phyloP scores from a whole-genome alignment of 2,888 invertebrate genomes.

The Theodoxus fluviatilis region DNA sequence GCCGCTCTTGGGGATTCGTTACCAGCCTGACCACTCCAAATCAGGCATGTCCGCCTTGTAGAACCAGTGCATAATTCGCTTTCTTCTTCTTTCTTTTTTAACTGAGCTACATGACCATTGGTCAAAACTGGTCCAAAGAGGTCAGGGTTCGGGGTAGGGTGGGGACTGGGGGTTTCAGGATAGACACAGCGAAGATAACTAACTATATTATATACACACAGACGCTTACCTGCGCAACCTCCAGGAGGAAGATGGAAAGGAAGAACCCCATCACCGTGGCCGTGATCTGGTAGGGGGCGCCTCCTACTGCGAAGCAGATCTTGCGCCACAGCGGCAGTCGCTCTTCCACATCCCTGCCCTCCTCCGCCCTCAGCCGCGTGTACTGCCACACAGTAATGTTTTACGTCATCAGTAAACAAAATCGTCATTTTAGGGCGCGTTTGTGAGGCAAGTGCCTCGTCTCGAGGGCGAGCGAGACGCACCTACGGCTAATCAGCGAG shows the following conservation, averaged over 20 bases:
- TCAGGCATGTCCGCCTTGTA: too few relatives aligned
- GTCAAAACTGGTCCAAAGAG: not conserved
- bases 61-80: too few relatives aligned
- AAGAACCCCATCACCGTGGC: slow-evolving; percentile 57
- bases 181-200: not conserved
- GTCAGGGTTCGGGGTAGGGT: not conserved
- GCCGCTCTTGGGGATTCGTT: too few relatives aligned
- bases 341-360: slow-evolving; percentile 21
- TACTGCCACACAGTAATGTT: not conserved
- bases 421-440: not conserved
- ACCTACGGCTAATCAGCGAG: too few relatives aligned
- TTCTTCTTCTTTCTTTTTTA: too few relatives aligned
- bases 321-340: slow-evolving; percentile 52
- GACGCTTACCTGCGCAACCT: slow-evolving; percentile 52
- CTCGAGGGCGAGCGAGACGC: too few relatives aligned
- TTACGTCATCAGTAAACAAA: not conserved
- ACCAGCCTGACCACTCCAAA: too few relatives aligned
- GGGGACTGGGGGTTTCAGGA: not conserved
- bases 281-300: slow-evolving; percentile 56
- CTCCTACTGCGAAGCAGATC: slow-evolving; percentile 56
- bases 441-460: too few relatives aligned
- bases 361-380: not conserved
- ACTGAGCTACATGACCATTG: too few relatives aligned
- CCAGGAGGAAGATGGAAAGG: slow-evolving; percentile 54
- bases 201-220: not conserved